Base-by-base conservation (phyloP, 2,797 vertebrate genomes). In the Leptoclinus maculatus region DNA sequence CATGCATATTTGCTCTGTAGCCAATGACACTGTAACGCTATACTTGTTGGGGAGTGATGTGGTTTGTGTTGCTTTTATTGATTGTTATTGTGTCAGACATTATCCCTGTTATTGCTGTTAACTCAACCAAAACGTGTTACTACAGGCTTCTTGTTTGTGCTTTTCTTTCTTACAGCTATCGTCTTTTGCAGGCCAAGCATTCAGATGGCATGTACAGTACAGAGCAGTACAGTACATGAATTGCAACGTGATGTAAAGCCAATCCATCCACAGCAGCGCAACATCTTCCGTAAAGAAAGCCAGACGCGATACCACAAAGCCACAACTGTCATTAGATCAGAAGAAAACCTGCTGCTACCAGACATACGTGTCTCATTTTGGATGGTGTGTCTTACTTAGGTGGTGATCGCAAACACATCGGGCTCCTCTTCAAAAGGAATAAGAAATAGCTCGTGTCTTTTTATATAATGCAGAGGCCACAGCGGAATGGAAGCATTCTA, bases 321-420 rank as follows among this genome's bases (percentile, higher is more conserved):
- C 79, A 62, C 89, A 71, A 71, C 74, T 84, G 82, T 77, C 66
- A 54, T 66, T 3, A 16, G 58, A 78, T 74, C 69, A 78, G 76
- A 41, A 47, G 58, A 64, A 67, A 86, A 85, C 47, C 32, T 80
- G 77, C 71, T 78, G 66, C 74, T 64, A 66, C 27, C 49, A 82
- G 69, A 84, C 77, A 64, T 65, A 59, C 81, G 71, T 67, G 53
- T 80, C 83, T 81, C 76, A 82, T 87, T 84, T 84, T 87, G 69
- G 43, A 89, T 79, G 47, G 63, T 71, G 74, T 66, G 72, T 77
- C 75, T 60, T 13, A 56, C 66, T 63, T 62, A 82, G 76, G 77
- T 66, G 60, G 72, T 76, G 87, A 87, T 83, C 82, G 79, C 77
- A 83, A 87, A 74, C 51, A 66, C 77, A 23, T 73, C 74, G 67